phyloP scores from a whole-genome alignment of 2,888 invertebrate species.

The Acleris laterana region DNA sequence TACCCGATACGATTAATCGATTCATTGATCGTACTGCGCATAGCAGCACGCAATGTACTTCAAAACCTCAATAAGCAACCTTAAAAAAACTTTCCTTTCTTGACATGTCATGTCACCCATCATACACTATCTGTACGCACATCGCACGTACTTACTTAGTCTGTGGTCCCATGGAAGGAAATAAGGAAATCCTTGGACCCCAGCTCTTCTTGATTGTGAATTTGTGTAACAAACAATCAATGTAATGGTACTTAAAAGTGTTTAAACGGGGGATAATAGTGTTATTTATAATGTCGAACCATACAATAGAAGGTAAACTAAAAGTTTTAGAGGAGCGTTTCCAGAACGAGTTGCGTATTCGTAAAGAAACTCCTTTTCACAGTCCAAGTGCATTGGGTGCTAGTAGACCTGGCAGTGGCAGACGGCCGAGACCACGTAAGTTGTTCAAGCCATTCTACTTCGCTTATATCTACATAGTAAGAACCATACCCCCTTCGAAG shows the following conservation, averaged over 20 bases:
- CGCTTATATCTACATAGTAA: not conserved
- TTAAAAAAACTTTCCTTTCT: not conserved
- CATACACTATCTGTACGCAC: slow-evolving; percentile 17
- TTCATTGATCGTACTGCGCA: no score
- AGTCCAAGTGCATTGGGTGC: slow-evolving; percentile 81
- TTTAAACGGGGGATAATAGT: slow-evolving; percentile 55
- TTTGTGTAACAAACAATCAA: slow-evolving; percentile 74
- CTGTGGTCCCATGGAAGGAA: slow-evolving; percentile 43
- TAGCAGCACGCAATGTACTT: no score
- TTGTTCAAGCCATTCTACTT: slow-evolving; percentile 42
- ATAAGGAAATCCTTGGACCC: slow-evolving; percentile 75
- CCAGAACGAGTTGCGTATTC: slow-evolving; percentile 85
- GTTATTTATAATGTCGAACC: slow-evolving; percentile 86
- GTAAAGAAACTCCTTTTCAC: slow-evolving; percentile 86
- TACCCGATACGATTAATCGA: no score
- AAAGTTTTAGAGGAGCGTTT: slow-evolving; percentile 92
- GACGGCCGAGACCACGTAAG: slow-evolving; percentile 88
- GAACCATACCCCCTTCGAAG: no score
- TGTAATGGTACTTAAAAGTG: slow-evolving; percentile 70
- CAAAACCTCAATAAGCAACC: no score
- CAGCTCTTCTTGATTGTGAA: slow-evolving; percentile 70
- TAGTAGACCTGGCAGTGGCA: slow-evolving; percentile 80
- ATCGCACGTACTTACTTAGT: slow-evolving; percentile 18
- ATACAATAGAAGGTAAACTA: slow-evolving; percentile 91
- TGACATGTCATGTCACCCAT: slow-evolving; percentile 24